These are phyloP conservation scores for Phoxinus phoxinus DNA, from an alignment of 2,113 vertebrate species.

Conservation along the genomic window DNA sequence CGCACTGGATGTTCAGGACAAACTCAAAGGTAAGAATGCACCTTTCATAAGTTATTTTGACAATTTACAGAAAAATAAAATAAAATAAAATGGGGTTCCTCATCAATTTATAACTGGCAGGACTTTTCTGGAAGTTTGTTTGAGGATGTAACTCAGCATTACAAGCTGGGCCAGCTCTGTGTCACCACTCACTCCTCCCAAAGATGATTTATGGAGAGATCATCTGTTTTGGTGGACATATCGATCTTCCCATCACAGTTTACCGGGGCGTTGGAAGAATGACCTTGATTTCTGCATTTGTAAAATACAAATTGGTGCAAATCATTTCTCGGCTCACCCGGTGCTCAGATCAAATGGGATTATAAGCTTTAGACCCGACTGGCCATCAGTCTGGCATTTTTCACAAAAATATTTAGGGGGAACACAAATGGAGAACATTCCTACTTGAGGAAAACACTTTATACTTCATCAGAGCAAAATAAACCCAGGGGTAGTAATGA, in stretches of 20 bases:
- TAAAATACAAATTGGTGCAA: slow-evolving; percentile 50
- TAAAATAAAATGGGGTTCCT: background rate
- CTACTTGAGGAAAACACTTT: slow-evolving; percentile 18
- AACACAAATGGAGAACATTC: slow-evolving; percentile 12
- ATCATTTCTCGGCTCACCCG: slow-evolving; percentile 4
- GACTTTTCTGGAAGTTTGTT: slow-evolving; percentile 27
- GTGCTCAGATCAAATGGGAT: slow-evolving; percentile 37
- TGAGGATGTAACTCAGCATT: slow-evolving; percentile 70
- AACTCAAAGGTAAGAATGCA: slow-evolving; percentile 85
- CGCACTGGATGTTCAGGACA: slow-evolving; percentile 90
- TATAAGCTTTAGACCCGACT: slow-evolving; percentile 40
- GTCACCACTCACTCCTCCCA: slow-evolving; percentile 57
- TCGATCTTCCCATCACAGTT: slow-evolving; percentile 61
- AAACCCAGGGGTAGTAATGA: slow-evolving; percentile 44
- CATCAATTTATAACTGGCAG: background rate
- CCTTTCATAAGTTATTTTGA: background rate
- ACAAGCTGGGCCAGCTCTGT: slow-evolving; percentile 61
- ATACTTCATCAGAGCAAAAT: slow-evolving; percentile 44
- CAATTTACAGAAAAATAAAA: background rate
- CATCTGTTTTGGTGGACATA: slow-evolving; percentile 75
- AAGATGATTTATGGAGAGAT: slow-evolving; percentile 67
- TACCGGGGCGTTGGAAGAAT: slow-evolving; percentile 62
- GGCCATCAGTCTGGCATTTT: slow-evolving; percentile 35
- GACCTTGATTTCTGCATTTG: slow-evolving; percentile 74
- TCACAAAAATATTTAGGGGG: slow-evolving; percentile 2